A percentile compares a stretch with the other conserved stretches of the same genome.
Conservation (phyloP, 2,888 invertebrate genomes). For the Erebia ligea region DNA sequence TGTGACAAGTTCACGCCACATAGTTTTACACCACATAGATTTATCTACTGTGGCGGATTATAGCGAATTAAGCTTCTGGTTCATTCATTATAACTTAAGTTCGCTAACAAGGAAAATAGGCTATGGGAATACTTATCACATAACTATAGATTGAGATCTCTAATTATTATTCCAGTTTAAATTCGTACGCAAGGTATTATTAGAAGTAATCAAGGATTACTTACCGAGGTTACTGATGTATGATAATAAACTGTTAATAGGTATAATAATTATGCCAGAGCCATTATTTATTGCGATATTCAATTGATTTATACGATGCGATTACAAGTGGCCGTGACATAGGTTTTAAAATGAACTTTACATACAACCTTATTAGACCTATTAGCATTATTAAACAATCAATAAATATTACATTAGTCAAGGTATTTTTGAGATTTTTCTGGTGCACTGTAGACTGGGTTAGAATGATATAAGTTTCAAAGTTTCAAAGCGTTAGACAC, state of each 20-base stretch:
- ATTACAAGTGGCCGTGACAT: slow-evolving; percentile 34
- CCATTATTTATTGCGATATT: slow-evolving; percentile 42
- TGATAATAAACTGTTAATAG: slow-evolving; percentile 45
- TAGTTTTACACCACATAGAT: no score
- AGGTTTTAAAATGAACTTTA: slow-evolving; percentile 24
- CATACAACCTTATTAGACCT: not conserved
- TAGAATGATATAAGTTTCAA: no score
- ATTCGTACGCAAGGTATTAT: slow-evolving; percentile 46
- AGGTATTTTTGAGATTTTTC: no score
- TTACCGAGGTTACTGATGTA: slow-evolving; percentile 45
- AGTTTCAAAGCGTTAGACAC: no score
- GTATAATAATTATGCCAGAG: slow-evolving; percentile 47
- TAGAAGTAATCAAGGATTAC: slow-evolving; percentile 49
- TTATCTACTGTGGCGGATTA: no score
- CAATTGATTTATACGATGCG: slow-evolving; percentile 32
- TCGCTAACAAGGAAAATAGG: slow-evolving; percentile 16
- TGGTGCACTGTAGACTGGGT: not conserved
- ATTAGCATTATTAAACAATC: not conserved
- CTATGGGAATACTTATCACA: not conserved
- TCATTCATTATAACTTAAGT: no score
- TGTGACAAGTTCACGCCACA: no score
- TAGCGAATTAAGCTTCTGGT: no score
- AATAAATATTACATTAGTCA: no score
- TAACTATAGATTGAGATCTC: slow-evolving; percentile 29
- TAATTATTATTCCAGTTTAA: slow-evolving; percentile 61